Percentiles rank a stretch among this genome's conserved stretches.
Conservation (phyloP, 2,797 vertebrate genomes). For the Prunella strophiata region DNA sequence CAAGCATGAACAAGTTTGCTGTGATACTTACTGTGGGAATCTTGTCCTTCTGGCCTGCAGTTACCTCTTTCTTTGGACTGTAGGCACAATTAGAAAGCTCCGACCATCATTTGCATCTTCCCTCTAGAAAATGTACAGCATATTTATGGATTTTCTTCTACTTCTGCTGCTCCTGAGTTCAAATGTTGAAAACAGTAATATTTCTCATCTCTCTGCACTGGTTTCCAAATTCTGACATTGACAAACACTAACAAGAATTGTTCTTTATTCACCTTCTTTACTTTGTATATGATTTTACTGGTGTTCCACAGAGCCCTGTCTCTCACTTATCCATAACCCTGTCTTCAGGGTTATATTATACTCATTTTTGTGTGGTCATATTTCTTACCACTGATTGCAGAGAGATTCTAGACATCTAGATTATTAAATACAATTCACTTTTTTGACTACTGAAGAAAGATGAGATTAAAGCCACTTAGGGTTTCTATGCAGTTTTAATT, state of each 20-base stretch:
- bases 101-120: neutral
- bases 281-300: neutral
- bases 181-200: neutral
- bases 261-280: neutral
- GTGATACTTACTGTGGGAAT: neutral
- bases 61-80: neutral
- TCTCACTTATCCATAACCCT: rapidly evolving
- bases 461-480: neutral
- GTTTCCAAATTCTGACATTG: neutral
- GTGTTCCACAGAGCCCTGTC: neutral
- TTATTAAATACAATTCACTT: neutral
- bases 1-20: neutral
- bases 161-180: neutral
- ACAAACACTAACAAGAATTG: neutral
- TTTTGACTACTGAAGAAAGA: neutral
- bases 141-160: neutral
- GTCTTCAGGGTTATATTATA: neutral
- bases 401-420: neutral
- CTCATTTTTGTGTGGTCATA: neutral
- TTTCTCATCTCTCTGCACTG: neutral
- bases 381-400: neutral
- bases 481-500: neutral
- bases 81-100: neutral
- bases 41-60: neutral
- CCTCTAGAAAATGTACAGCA: rapidly evolving